phyloP scores from a whole-genome alignment of 2,888 invertebrate species.

The Hypsopygia costalis region DNA sequence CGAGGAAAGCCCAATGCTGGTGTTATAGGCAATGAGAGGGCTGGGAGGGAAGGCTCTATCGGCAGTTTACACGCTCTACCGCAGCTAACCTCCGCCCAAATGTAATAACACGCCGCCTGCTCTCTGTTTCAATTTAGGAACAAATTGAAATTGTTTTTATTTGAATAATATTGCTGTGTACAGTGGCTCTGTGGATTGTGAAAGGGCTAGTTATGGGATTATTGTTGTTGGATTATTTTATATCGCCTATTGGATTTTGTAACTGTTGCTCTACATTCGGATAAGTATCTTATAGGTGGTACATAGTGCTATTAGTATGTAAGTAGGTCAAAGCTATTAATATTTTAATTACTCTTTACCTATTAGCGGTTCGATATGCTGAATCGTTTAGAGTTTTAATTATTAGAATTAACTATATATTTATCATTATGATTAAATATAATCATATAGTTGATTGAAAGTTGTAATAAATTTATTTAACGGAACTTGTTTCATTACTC shows the following conservation, averaged over 20 bases:
- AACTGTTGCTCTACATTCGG: neutral
- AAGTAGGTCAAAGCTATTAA: no score
- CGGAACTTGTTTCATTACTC: no score
- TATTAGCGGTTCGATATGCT: no score
- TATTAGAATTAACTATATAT: no score
- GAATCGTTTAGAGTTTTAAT: no score
- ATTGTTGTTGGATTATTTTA: slow-evolving; percentile 7
- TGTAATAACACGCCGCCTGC: slow-evolving; percentile 75
- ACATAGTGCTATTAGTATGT: no score
- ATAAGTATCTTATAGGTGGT: no score
- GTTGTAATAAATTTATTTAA: no score
- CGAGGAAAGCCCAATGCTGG: slow-evolving; percentile 71
- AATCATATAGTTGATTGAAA: no score
- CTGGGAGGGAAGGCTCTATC: slow-evolving; percentile 72
- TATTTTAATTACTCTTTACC: no score
- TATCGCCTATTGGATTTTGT: neutral
- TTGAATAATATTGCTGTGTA: slow-evolving; percentile 73
- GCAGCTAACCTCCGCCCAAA: slow-evolving; percentile 76
- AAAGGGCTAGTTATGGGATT: slow-evolving; percentile 10
- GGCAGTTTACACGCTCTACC: slow-evolving; percentile 78
- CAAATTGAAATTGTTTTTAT: slow-evolving; percentile 82
- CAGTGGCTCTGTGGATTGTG: slow-evolving; percentile 30
- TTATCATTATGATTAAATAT: no score
- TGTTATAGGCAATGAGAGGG: slow-evolving; percentile 76
- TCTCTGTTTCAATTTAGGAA: slow-evolving; percentile 80